Conservation (phyloP, 2,113 vertebrate species). For the Pelecanus crispus region DNA sequence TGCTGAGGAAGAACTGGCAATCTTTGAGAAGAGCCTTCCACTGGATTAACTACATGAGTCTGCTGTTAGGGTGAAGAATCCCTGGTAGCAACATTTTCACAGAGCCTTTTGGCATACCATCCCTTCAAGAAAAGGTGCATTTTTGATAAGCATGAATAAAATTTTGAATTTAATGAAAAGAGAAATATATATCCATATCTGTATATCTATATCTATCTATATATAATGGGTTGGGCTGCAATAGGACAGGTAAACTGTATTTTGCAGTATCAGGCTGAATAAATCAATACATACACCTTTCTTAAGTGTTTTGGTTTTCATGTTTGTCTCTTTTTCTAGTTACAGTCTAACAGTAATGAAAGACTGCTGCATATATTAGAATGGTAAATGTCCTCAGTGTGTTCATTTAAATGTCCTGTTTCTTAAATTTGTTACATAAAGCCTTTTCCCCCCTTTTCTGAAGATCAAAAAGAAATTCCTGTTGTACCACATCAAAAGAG, state of each 20-base stretch:
- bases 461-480: slow-evolving; percentile 10
- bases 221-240: not conserved
- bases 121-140: not conserved
- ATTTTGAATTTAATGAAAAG: not conserved
- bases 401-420: not conserved
- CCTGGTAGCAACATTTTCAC: not conserved
- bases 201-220: not conserved
- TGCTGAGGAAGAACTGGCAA: not conserved
- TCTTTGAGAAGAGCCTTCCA: not conserved
- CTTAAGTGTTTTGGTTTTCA: not conserved
- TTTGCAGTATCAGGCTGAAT: not conserved
- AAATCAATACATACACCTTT: not conserved
- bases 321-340: not conserved
- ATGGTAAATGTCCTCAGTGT: not conserved
- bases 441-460: not conserved
- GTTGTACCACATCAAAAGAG: not conserved
- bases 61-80: not conserved
- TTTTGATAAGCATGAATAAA: not conserved
- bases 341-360: not conserved
- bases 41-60: not conserved
- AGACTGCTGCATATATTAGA: not conserved
- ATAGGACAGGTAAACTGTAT: not conserved
- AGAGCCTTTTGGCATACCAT: not conserved
- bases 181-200: not conserved
- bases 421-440: not conserved